These are phyloP conservation scores for Sarcophaga subvicina DNA, from an alignment of 2,888 invertebrate species.

Conservation along the genomic window DNA sequence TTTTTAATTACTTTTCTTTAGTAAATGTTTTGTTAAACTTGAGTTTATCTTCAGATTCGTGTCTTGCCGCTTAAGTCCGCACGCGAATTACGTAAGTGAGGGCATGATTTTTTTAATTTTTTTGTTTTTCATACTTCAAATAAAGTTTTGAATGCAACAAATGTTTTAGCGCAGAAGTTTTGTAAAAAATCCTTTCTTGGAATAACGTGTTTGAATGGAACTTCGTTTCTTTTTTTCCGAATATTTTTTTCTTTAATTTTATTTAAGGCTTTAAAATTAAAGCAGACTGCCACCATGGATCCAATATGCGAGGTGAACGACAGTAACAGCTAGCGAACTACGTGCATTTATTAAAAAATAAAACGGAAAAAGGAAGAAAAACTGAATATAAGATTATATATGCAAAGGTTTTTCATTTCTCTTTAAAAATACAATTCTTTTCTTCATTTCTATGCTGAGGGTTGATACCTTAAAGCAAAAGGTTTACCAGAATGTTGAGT, in stretches of 20 bases:
- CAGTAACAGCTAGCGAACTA: no score
- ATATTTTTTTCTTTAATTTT: not conserved
- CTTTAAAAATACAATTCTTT: no score
- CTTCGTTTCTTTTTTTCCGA: not conserved
- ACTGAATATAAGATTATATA: no score
- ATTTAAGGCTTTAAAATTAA: not conserved
- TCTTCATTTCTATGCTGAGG: no score
- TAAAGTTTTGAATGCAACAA: constrained; percentile 57
- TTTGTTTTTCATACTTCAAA: constrained; percentile 1
- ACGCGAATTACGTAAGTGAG: not conserved
- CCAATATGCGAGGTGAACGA: no score
- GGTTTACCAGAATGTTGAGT: no score
- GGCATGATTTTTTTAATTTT: not conserved
- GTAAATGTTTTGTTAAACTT: constrained; percentile 53
- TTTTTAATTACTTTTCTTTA: constrained; percentile 54
- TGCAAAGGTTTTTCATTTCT: no score
- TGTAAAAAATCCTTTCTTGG: constrained; percentile 15
- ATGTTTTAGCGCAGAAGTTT: constrained; percentile 43
- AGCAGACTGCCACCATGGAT: not conserved
- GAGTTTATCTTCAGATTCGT: not conserved
- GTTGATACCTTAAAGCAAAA: no score
- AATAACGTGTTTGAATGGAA: constrained; percentile 24
- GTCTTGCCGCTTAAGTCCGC: not conserved
- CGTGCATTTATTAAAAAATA: no score
- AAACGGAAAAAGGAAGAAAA: no score